Percentiles rank a stretch among this genome's conserved stretches.
Conservation (phyloP, 2,113 vertebrate genomes). For the Fukomys damarensis region DNA sequence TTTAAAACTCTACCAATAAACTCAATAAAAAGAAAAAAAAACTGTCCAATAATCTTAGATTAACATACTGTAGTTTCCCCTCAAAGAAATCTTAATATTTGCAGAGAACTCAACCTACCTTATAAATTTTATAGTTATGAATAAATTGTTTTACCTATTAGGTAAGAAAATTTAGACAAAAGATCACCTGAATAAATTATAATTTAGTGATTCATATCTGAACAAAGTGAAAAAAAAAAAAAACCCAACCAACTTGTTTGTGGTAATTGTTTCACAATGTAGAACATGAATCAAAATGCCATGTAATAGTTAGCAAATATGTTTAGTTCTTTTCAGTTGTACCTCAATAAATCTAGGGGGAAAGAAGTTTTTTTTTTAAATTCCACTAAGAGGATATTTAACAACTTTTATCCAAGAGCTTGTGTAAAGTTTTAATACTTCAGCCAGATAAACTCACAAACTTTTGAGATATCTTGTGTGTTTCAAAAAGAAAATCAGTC, state of each 20-base stretch:
- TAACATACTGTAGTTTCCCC: conserved; percentile 18
- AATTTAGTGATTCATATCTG: background rate
- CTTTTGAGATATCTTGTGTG: conserved; percentile 1
- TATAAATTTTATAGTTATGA: conserved; percentile 44
- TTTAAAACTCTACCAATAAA: no score
- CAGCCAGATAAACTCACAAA: background rate
- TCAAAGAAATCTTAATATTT: conserved; percentile 35
- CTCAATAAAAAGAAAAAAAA: no score
- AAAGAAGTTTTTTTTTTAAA: background rate
- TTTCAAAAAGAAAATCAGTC: background rate
- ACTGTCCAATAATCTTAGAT: background rate
- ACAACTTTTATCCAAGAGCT: background rate
- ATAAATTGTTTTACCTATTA: background rate
- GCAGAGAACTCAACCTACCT: background rate
- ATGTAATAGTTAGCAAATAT: background rate
- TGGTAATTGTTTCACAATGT: background rate
- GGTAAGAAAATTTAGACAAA: conserved; percentile 21
- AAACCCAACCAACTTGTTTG: background rate
- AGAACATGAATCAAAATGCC: background rate
- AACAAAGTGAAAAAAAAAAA: background rate
- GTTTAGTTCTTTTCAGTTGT: background rate
- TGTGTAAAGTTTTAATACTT: conserved; percentile 16
- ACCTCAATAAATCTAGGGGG: background rate
- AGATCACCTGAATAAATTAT: background rate
- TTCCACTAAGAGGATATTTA: background rate